Base-by-base conservation (phyloP, 2,888 invertebrate genomes). In the Xanthorhoe designata region DNA sequence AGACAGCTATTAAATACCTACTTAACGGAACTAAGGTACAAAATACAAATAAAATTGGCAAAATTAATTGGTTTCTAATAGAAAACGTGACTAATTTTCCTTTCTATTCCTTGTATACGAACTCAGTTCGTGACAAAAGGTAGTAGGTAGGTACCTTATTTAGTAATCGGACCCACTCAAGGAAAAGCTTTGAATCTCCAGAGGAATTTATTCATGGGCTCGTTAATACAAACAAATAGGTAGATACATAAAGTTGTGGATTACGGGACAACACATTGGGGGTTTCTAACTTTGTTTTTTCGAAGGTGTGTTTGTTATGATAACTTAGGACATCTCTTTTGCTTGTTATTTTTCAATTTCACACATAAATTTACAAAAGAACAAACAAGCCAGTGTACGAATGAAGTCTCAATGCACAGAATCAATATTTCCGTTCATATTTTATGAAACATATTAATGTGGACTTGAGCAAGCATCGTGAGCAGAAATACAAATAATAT, bases 121-220 rank as follows among this genome's bases (percentile, higher is more conserved):
- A n/a, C 29, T n/a, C n/a, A 24, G 24, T 4, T 24, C 1, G 18
- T 29, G 29, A 29, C 17, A 18, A 50, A 19, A 50, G 19, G 18
- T 19, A 50, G 49, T 10, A 51, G 51, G 19, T 53, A 54, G 51
- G 19, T 53, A 54, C 38, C 13, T 54, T 10, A 17, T 50, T 35
- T 7, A n/a, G 50, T 32, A 56, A 56, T 57, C 24, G 35, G 50
- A 58, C 52, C 38, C 38, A 53, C 32, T 13, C 52, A 45, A 52
- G 51, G 52, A 60, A 35, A 66, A 57, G 59, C 59, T 54, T 65
- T 55, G 62, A 58, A 71, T 61, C 56, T 64, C 15, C 49, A 32
- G 64, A 1, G 71, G 45, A 53, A 51, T 59, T 52, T 60, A 60
- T 60, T 60, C 52, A 53, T 60, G 45, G 53, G 29, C 51, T 59